Evolutionary conservation across 2,888 invertebrate genomes (phyloP).

Genomic region (Serrognathus titanus): DNA sequence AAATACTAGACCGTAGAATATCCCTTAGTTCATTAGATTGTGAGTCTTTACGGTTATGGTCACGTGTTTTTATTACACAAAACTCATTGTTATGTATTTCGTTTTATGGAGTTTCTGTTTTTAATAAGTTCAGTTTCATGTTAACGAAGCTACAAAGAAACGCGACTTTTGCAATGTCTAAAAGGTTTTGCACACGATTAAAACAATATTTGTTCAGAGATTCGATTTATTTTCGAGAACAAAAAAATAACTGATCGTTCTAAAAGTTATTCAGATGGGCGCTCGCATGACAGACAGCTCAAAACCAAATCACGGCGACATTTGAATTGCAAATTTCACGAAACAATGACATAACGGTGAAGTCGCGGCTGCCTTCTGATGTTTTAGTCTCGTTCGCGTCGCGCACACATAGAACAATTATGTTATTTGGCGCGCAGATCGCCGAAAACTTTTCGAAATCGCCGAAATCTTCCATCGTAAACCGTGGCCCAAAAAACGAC

Average conservation of each 20-base stretch:
- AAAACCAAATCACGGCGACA: constrained; percentile 17
- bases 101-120: no score
- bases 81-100: no score
- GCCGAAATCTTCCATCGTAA: no score
- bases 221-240: no score
- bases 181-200: no score
- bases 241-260: not conserved
- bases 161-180: no score
- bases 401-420: not conserved
- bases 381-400: constrained; percentile 14
- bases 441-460: no score
- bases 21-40: constrained; percentile 16
- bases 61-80: constrained; percentile 13
- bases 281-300: constrained; percentile 18
- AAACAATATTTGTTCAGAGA: no score
- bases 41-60: constrained; percentile 16
- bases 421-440: not conserved
- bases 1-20: constrained; percentile 18
- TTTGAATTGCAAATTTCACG: constrained; percentile 22
- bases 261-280: constrained; percentile 4
- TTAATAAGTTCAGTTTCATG: no score
- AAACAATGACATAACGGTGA: constrained; percentile 24
- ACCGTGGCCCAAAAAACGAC: no score
- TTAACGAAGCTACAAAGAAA: no score
- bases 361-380: constrained; percentile 18